A percentile compares a stretch with the other conserved stretches of the same genome.
phyloP scores from a whole-genome alignment of 2,888 invertebrate genomes.

The Drosophila meridiana region DNA sequence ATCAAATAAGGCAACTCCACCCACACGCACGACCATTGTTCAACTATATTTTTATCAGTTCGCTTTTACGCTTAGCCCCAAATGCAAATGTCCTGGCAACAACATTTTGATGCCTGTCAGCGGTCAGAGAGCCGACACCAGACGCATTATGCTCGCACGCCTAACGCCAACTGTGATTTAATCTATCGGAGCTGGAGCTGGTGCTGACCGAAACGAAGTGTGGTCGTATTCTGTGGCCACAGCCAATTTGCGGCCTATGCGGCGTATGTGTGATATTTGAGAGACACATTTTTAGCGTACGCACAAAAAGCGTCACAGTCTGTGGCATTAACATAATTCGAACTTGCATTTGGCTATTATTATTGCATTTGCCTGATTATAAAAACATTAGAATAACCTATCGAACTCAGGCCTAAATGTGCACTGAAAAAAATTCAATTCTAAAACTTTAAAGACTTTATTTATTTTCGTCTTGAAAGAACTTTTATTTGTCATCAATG shows the following conservation, averaged over 20 bases:
- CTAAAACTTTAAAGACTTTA: too few relatives aligned
- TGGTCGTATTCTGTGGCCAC: slow-evolving; percentile 32
- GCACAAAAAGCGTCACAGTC: slow-evolving; percentile 7
- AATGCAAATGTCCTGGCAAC: slow-evolving; percentile 53
- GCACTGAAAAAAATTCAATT: background rate
- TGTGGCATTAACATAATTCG: slow-evolving; percentile 36
- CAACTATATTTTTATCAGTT: slow-evolving; percentile 56
- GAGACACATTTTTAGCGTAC: slow-evolving; percentile 26
- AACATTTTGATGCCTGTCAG: slow-evolving; percentile 35
- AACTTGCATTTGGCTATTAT: slow-evolving; percentile 42
- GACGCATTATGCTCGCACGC: slow-evolving; percentile 32
- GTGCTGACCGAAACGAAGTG: background rate
- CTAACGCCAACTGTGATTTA: slow-evolving; percentile 40
- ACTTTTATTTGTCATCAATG: background rate
- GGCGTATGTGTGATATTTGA: slow-evolving; percentile 44
- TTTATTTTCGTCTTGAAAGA: too few relatives aligned
- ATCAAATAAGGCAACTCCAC: slow-evolving; percentile 49
- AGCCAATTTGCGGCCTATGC: slow-evolving; percentile 39
- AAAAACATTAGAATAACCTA: slow-evolving; percentile 28
- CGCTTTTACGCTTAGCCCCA: slow-evolving; percentile 46
- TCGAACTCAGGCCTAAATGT: background rate
- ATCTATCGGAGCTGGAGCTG: slow-evolving; percentile 31
- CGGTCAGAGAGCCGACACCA: slow-evolving; percentile 34
- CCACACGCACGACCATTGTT: slow-evolving; percentile 37
- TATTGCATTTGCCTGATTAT: slow-evolving; percentile 41